These are phyloP conservation scores for Zosterops borbonicus DNA, from an alignment of 2,113 vertebrate genomes.

Conservation along the genomic window DNA sequence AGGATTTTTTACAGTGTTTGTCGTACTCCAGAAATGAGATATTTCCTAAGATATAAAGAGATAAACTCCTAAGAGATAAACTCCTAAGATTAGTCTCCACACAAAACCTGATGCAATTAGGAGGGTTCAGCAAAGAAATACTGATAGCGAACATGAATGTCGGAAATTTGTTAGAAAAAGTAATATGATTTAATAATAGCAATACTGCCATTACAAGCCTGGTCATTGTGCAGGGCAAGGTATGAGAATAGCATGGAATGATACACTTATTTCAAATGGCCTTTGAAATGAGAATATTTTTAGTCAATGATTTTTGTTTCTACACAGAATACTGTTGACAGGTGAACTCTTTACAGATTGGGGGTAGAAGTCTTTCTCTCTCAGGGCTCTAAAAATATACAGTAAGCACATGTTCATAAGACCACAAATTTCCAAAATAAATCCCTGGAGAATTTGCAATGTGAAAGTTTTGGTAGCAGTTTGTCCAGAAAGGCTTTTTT, in stretches of 20 bases:
- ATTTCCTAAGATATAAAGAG: too few relatives aligned
- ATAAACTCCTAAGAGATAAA: background rate
- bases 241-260: fast-evolving
- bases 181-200: background rate
- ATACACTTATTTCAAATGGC: background rate
- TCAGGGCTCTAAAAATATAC: background rate
- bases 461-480: background rate
- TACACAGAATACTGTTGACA: background rate
- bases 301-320: background rate
- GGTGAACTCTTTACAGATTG: background rate
- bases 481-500: background rate
- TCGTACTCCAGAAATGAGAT: background rate
- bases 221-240: background rate
- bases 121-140: background rate
- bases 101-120: background rate
- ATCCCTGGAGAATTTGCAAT: background rate
- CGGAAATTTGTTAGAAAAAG: background rate
- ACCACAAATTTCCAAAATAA: background rate
- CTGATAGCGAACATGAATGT: background rate
- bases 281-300: background rate
- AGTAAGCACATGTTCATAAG: background rate
- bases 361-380: background rate
- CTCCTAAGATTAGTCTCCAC: background rate
- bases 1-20: background rate
- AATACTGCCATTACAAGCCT: background rate